A percentile compares a stretch with the other conserved stretches of the same genome.
Evolutionary conservation across 2,888 invertebrate genomes (phyloP).

Genomic region (Rotaria magnacalcarata): DNA sequence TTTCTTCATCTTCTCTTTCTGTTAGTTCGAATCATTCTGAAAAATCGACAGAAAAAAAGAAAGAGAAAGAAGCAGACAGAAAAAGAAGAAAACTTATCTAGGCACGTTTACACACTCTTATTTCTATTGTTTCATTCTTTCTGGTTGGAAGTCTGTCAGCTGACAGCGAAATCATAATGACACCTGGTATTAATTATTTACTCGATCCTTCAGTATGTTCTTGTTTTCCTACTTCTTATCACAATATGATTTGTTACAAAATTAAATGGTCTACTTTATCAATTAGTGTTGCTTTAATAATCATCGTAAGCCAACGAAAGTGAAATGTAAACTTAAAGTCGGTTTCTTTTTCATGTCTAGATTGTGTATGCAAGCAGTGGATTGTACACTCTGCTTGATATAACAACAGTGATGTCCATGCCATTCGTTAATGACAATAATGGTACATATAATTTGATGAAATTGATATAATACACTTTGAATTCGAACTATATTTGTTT

Average conservation of each 20-base stretch:
- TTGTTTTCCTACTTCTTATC: not conserved
- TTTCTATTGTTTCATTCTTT: not conserved
- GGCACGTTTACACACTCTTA: not conserved
- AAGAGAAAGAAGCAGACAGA: not conserved
- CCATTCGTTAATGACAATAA: not conserved
- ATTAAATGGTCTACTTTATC: not conserved
- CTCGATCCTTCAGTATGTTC: not conserved
- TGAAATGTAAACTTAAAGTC: not conserved
- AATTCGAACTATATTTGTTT: not conserved
- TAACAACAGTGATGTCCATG: not conserved
- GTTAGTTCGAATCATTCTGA: not conserved
- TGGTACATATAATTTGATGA: not conserved
- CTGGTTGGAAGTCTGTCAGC: not conserved
- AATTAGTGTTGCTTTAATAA: not conserved
- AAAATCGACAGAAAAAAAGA: not conserved
- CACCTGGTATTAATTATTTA: not conserved
- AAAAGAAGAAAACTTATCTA: not conserved
- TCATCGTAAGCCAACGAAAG: not conserved
- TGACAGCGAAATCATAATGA: not conserved
- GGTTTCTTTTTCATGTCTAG: not conserved
- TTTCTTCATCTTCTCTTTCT: not conserved
- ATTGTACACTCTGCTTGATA: constrained; percentile 1
- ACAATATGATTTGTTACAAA: not conserved
- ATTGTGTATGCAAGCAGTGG: not conserved
- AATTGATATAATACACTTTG: not conserved